Base-by-base conservation (phyloP, 2,797 vertebrate species). In the Gymnoscopelus microlampas region DNA sequence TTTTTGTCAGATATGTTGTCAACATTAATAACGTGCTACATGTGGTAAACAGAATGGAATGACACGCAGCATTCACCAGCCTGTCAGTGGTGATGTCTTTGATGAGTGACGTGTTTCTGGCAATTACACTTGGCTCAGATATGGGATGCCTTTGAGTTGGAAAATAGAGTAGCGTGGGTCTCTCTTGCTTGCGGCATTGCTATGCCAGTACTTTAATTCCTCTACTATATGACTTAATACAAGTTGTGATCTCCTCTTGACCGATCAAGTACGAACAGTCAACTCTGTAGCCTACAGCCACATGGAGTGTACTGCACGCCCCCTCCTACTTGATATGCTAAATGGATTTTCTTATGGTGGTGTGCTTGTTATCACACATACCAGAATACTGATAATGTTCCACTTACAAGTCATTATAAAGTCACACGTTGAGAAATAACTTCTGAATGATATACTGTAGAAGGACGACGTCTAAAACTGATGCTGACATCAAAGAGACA, bases 1-100 rank as follows among this genome's bases (percentile, higher is more conserved):
- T 79, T 80, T 86, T 86, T 83, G 79, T 81, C 85, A 78, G 80
- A 86, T 85, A 79, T 71, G 85, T 85, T 88, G 84, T 85, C 81
- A 81, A 79, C 81, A 83, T 84, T 77, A 90, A 87, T 89, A 86
- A 83, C 64, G 0, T 13, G 74, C 70, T 64, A 63, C 62, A 70
- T 11, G 53, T 57, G 39, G n/a, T 83, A 44, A 64, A 73, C 71
- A 73, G 73, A 89, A 89, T 67, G 62, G 74, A 77, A 82, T 76
- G 88, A 85, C 83, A 87, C 72, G 74, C 78, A 48, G 74, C 67
- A 63, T 77, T 81, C 80, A 80, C 1, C 4, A 47, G 76, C 59
- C 70, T 66, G 83, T 85, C 82, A 76, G 55, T 70, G 56, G 59
- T 60, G 83, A 85, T 23, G 86, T 11, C 62, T 84, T 70, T 77